Percentiles rank a stretch among this genome's conserved stretches.
Conservation (phyloP, 2,888 invertebrate species). For the Caenorhabditis wallacei region DNA sequence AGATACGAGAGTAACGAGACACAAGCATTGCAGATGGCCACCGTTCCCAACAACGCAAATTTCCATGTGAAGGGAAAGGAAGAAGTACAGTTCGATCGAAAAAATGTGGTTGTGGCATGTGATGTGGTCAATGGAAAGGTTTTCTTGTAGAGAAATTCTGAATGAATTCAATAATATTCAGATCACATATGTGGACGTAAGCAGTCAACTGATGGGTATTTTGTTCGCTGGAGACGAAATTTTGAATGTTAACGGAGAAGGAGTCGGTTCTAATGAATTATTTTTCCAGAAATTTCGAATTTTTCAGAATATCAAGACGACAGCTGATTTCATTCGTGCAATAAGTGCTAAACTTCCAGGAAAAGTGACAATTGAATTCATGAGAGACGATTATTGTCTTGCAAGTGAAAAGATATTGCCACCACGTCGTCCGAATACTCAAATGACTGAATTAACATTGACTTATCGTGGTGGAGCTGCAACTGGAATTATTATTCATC, state of each 20-base stretch:
- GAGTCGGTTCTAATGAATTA: neutral
- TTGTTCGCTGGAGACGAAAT: slow-evolving; percentile 64
- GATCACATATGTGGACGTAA: slow-evolving; percentile 62
- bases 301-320: slow-evolving; percentile 66
- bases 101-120: slow-evolving; percentile 62
- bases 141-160: neutral
- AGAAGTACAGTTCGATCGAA: slow-evolving; percentile 56
- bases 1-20: slow-evolving; percentile 25
- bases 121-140: slow-evolving; percentile 64
- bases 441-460: slow-evolving; percentile 71
- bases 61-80: slow-evolving; percentile 65
- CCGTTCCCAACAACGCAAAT: slow-evolving; percentile 32
- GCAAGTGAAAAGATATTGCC: slow-evolving; percentile 66
- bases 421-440: slow-evolving; percentile 66
- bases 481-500: slow-evolving; percentile 74
- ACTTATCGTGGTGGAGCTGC: slow-evolving; percentile 74
- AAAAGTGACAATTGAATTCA: slow-evolving; percentile 68
- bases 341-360: slow-evolving; percentile 62
- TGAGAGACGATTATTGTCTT: slow-evolving; percentile 74
- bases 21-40: slow-evolving; percentile 44
- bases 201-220: slow-evolving; percentile 61
- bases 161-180: slow-evolving; percentile 34
- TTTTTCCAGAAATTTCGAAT: neutral
- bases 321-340: slow-evolving; percentile 65
- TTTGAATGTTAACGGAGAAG: slow-evolving; percentile 58